phyloP scores from a whole-genome alignment of 2,113 vertebrate species.

The Lasiurus cinereus region DNA sequence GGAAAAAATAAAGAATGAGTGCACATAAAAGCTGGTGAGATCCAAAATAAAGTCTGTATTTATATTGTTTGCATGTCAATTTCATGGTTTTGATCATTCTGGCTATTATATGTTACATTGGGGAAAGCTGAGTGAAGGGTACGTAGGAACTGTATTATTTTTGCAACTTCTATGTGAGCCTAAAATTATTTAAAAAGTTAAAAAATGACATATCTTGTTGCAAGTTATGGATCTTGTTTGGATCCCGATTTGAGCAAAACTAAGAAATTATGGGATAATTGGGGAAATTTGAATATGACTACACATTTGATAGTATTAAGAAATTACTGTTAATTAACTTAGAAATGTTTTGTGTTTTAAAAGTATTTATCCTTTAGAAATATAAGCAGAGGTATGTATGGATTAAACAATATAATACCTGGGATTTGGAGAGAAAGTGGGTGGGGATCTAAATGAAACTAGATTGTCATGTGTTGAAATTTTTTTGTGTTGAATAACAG shows the following conservation, averaged over 20 bases:
- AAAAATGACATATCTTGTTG: not conserved
- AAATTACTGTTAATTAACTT: constrained; percentile 29
- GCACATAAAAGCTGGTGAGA: not conserved
- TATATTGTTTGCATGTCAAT: not conserved
- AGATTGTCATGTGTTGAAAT: not conserved
- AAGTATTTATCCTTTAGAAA: constrained; percentile 15
- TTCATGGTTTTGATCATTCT: constrained; percentile 20
- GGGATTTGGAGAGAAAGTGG: not conserved
- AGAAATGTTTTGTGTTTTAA: not conserved
- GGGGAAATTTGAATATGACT: not conserved
- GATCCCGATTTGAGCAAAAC: constrained; percentile 4
- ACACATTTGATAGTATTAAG: not conserved
- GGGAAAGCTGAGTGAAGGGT: not conserved
- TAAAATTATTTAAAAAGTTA: not conserved
- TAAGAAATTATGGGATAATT: constrained; percentile 15
- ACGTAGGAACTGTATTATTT: not conserved
- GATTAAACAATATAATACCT: not conserved
- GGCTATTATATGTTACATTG: not conserved
- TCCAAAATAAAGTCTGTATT: not conserved
- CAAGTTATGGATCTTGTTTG: not conserved
- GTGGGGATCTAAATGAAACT: not conserved
- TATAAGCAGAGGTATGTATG: not conserved
- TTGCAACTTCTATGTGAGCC: not conserved
- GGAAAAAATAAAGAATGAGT: not conserved
- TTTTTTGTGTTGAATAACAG: not conserved